These are phyloP conservation scores for Bombus vancouverensis DNA, from an alignment of 1,140 invertebrate genomes.

Conservation along the genomic window DNA sequence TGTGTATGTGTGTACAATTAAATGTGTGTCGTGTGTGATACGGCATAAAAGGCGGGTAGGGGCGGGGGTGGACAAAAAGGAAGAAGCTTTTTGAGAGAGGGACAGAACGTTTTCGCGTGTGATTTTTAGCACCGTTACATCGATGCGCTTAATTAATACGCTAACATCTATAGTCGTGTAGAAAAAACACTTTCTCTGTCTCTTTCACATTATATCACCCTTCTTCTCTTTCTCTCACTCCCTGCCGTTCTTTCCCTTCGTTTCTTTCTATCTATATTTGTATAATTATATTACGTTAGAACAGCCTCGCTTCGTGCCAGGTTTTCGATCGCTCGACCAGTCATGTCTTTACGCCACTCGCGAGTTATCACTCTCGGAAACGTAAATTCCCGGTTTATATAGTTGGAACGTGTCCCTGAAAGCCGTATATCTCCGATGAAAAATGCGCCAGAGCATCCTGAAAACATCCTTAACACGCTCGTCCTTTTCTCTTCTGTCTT, in stretches of 20 bases:
- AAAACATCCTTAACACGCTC: not conserved
- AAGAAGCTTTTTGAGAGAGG: slow-evolving; percentile 50
- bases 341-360: slow-evolving; percentile 1
- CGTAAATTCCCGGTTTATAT: not conserved
- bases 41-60: not conserved
- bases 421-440: not conserved
- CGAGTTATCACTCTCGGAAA: not conserved
- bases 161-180: slow-evolving; percentile 70
- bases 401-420: not conserved
- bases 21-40: not conserved
- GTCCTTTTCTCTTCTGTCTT: not conserved
- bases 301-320: slow-evolving; percentile 55
- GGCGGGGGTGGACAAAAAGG: not conserved
- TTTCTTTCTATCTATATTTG: slow-evolving; percentile 53
- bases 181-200: slow-evolving; percentile 66
- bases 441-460: not conserved
- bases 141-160: slow-evolving; percentile 63
- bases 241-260: slow-evolving; percentile 41
- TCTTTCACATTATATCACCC: slow-evolving; percentile 19
- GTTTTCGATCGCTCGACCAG: slow-evolving; percentile 43
- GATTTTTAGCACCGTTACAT: slow-evolving; percentile 58
- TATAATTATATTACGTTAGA: slow-evolving; percentile 61
- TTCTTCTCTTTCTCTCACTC: slow-evolving; percentile 35
- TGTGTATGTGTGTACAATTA: not conserved
- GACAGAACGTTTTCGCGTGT: slow-evolving; percentile 52